Percentiles rank a stretch among this genome's conserved stretches.
Conservation (phyloP, 2,113 vertebrate species). For the Megaleporinus macrocephalus region DNA sequence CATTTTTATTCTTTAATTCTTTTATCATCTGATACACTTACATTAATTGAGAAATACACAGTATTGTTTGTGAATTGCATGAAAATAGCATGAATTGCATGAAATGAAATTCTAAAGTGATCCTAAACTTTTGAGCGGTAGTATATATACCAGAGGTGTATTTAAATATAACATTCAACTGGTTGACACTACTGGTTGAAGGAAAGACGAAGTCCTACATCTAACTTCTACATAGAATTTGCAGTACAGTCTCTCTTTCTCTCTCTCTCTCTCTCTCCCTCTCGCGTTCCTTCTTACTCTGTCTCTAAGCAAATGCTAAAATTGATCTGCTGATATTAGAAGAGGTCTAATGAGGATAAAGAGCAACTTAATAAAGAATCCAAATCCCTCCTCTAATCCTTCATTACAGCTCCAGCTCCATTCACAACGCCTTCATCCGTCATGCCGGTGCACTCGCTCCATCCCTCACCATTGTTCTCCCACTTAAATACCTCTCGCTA, state of each 20-base stretch:
- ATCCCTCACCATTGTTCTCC: constrained; percentile 69
- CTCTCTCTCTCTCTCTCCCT: not conserved
- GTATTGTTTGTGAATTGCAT: too few species aligned
- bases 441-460: constrained; percentile 61
- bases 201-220: constrained; percentile 11
- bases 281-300: constrained; percentile 46
- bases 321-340: constrained; percentile 74
- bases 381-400: constrained; percentile 79
- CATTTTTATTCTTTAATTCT: too few species aligned
- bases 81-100: too few species aligned
- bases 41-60: too few species aligned
- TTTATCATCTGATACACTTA: too few species aligned
- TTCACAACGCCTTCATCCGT: constrained; percentile 65
- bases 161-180: not conserved
- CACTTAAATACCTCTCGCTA: constrained; percentile 64
- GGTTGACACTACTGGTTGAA: not conserved
- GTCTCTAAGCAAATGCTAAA: constrained; percentile 61
- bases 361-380: constrained; percentile 81
- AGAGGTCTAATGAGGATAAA: constrained; percentile 78
- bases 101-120: too few species aligned
- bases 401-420: constrained; percentile 78
- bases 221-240: too few species aligned
- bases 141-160: not conserved
- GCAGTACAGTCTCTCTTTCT: too few species aligned
- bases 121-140: too few species aligned